Base-by-base conservation (phyloP, 2,113 vertebrate species). In the Leucosticte australis region DNA sequence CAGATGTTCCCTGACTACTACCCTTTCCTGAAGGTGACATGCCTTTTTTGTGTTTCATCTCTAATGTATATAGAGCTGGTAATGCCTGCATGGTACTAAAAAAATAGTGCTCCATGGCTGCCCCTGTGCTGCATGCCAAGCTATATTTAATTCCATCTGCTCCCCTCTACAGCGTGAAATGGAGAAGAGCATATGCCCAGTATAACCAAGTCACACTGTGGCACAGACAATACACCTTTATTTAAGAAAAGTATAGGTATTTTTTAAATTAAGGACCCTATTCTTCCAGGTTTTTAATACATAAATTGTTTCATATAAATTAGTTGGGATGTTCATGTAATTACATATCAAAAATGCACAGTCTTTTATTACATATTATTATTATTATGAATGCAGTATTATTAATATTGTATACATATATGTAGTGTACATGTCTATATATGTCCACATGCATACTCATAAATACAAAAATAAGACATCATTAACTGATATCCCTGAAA, bases 81-180 rank as follows among this genome's bases (percentile, higher is more conserved):
- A 92, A 37, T 63, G 85, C 69, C 79, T 91, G 35, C 0, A 0
- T 85, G 62, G 33, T 83, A 86, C 73, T 93, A 78, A 93, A 91
- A 91, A 95, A 78, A 76, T 71, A 89, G 33, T 83, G 87, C 37
- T 94, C 83, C 64, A 28, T 75, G 59, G 76, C 93, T 94, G 82
- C 74, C 83, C 94, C 78, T 68, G 17, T 89, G 74, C 47, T 68
- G 65, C 15, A 39, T 87, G 94, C 94, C 95, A 96, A 97, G 67
- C 89, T 95, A 87, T 86, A 95, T 97, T 96, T 95, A 94, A 86
- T 91, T 96, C 94, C 87, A 92, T 91, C 92, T 96, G 87, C 84
- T 97, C n/a, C 46, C 60, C 46, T 82, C 28, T 95, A 85, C 70
- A 85, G 69, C 27, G 17, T 73, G 63, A 94, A 94, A 87, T 83